Percentiles rank a stretch among this genome's conserved stretches.
These are phyloP conservation scores for Eretmochelys imbricata DNA, from an alignment of 2,113 vertebrate genomes.

Conservation along the genomic window DNA sequence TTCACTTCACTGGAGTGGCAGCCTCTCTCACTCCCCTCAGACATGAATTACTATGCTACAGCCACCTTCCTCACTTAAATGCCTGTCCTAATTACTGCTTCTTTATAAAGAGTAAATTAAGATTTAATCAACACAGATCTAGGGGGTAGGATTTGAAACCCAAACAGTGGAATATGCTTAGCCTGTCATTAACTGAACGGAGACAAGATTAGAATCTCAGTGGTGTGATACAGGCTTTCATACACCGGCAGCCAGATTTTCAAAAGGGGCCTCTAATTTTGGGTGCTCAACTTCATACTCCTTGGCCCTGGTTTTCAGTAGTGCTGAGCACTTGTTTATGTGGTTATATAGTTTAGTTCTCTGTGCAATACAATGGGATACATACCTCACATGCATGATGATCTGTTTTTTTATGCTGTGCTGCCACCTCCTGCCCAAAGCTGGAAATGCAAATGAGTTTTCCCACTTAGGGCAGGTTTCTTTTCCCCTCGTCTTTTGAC, in stretches of 20 bases:
- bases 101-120: neutral
- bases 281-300: neutral
- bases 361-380: neutral
- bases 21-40: neutral
- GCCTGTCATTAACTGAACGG: fast-evolving
- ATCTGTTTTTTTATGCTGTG: neutral
- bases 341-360: neutral
- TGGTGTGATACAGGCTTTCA: fast-evolving
- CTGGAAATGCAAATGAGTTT: neutral
- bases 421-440: conserved; percentile 61
- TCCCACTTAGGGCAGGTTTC: fast-evolving
- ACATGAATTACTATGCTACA: neutral
- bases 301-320: fast-evolving
- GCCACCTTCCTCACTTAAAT: neutral
- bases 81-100: fast-evolving
- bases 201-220: fast-evolving
- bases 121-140: neutral
- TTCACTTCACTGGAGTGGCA: neutral
- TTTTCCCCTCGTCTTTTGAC: neutral
- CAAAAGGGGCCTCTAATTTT: fast-evolving
- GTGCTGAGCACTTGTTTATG: neutral
- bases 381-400: fast-evolving
- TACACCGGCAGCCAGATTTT: neutral
- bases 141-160: neutral
- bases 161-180: fast-evolving